Base-by-base conservation (phyloP, 2,888 invertebrate genomes). In the Neoscelio sp. region DNA sequence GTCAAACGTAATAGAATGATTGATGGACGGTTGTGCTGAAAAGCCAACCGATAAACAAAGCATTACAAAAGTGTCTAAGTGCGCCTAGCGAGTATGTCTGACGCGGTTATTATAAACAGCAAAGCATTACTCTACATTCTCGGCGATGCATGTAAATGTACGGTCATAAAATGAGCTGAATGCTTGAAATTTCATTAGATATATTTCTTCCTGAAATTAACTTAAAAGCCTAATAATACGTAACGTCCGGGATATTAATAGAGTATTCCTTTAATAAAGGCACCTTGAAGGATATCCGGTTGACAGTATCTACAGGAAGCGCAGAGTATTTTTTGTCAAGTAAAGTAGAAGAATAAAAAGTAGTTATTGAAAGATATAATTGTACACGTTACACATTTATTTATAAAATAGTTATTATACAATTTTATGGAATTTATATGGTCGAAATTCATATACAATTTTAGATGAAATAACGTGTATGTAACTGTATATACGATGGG, bases 31-130 rank as follows among this genome's bases (percentile, higher is more conserved):
- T 12, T 46, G 54, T 23, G 52, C 44, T 75, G 75, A 75, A 75
- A 60, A 52, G 17, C 56, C 33, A 26, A 42, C 60, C 13, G 60
- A 67, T 58, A 74, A 71, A 71, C 71, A 71, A 52, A 71, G 54
- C 52, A 44, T 33, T 23, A 58, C 60, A 50, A 71, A 52, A 71
- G 60, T 35, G 44, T 67, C 33, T 60, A 65, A 56, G 35, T 20
- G 48, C 28, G 17, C 48, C n/a, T 46, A 28, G 48, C 50, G 5
- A 48, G 40, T 38, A 50, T 46, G 52, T 65, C 65, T 44, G 64
- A 23, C 50, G 70, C 60, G 46, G 56, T 71, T 77, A 77, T 70
- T 77, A 70, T 58, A 52, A 70, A 56, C 70, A 64, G 58, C 56
- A 13, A 48, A 40, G 50, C 56, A 64, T 70, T 64, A 70, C 50